These are phyloP conservation scores for Canis aureus DNA, from an alignment of 2,113 vertebrate species.

Conservation along the genomic window DNA sequence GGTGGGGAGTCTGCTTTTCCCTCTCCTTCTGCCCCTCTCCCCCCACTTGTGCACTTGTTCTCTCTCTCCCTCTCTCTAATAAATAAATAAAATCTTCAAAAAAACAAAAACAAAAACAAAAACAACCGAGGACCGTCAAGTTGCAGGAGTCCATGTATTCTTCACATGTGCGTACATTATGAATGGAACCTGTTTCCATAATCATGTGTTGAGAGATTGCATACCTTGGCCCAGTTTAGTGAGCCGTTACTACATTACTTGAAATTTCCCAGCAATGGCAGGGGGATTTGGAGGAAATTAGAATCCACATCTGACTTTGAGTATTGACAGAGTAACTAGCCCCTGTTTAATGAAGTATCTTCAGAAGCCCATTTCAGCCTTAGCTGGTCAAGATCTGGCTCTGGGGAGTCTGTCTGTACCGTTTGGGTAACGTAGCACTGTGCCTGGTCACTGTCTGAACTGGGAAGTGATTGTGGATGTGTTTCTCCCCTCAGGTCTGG, in stretches of 20 bases:
- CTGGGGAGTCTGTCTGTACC: not conserved
- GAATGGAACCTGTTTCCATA: not conserved
- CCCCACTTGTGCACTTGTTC: not conserved
- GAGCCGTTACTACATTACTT: not conserved
- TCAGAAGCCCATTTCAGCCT: not conserved
- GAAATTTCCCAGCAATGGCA: not conserved
- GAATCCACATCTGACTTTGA: not conserved
- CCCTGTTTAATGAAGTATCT: not conserved
- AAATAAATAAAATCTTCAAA: not conserved
- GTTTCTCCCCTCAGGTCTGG: constrained; percentile 92
- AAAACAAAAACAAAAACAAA: not conserved
- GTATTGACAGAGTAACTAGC: not conserved
- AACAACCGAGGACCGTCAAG: not conserved
- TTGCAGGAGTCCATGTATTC: not conserved
- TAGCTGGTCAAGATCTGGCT: not conserved
- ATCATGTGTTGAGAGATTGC: not conserved
- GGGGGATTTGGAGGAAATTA: not conserved
- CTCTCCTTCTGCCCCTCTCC: not conserved
- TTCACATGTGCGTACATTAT: not conserved
- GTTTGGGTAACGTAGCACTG: accelerated
- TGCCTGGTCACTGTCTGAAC: not conserved
- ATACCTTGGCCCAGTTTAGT: not conserved
- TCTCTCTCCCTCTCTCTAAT: not conserved
- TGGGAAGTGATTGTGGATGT: accelerated
- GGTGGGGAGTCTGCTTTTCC: not conserved